Conservation (phyloP, 2,888 invertebrate genomes). For the Nomada fabriciana region DNA sequence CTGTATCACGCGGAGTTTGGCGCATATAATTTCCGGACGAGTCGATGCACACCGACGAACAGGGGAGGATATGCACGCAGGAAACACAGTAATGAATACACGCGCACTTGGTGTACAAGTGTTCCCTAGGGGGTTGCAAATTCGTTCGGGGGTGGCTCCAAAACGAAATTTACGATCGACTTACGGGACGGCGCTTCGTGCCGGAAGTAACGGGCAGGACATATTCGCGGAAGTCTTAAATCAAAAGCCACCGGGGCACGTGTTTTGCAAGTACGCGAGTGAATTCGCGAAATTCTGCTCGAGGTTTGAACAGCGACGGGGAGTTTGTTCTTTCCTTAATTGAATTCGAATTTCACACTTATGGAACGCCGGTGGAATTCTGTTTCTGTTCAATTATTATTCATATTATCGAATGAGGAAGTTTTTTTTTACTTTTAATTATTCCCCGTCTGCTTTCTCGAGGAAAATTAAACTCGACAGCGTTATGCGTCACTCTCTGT, state of each 20-base stretch:
- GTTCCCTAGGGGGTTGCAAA: constrained; percentile 26
- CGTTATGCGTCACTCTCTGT: too few species aligned
- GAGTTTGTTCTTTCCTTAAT: neutral
- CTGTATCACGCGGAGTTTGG: neutral
- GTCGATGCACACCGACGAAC: constrained; percentile 79
- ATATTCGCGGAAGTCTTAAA: constrained; percentile 18
- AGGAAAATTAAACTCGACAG: too few species aligned
- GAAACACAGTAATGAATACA: constrained; percentile 45
- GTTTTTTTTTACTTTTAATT: too few species aligned
- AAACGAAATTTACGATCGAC: constrained; percentile 36
- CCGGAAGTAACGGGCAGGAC: constrained; percentile 16
- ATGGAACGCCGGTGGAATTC: neutral
- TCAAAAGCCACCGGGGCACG: constrained; percentile 13
- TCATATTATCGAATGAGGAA: too few species aligned
- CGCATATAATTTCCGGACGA: constrained; percentile 76
- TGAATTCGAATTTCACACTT: neutral
- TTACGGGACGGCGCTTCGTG: constrained; percentile 16
- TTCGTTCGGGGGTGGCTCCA: constrained; percentile 15
- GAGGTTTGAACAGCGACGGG: neutral
- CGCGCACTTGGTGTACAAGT: constrained; percentile 7
- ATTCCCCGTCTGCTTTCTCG: too few species aligned
- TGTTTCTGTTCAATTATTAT: too few species aligned
- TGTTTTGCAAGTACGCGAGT: neutral
- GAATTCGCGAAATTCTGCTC: neutral
- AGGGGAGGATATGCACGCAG: constrained; percentile 31